Evolutionary conservation across 2,797 vertebrate species (phyloP).

Genomic region (Thamnophis elegans): DNA sequence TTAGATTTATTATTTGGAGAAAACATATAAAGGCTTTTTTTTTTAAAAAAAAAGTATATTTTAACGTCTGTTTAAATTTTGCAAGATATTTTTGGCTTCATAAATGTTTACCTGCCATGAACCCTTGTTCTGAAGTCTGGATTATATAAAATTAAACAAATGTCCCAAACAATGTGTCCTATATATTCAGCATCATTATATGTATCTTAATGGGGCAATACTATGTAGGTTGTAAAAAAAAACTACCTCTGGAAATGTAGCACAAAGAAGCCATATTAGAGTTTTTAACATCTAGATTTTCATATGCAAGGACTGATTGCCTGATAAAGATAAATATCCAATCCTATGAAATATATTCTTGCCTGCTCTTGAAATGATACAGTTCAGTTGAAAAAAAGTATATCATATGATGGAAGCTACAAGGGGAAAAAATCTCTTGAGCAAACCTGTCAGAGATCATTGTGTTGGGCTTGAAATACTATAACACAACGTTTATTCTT

Average conservation of each 20-base stretch:
- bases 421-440: neutral
- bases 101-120: neutral
- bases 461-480: neutral
- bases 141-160: neutral
- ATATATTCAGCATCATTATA: neutral
- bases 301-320: neutral
- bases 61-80: neutral
- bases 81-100: neutral
- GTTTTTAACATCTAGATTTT: neutral
- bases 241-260: neutral
- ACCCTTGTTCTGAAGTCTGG: neutral
- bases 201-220: neutral
- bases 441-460: neutral
- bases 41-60: neutral
- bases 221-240: neutral
- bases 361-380: neutral
- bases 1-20: neutral
- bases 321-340: neutral
- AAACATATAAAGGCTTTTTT: neutral
- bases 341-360: neutral
- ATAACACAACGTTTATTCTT: neutral
- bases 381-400: neutral
- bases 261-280: neutral
- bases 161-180: neutral
- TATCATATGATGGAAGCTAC: neutral